A percentile compares a stretch with the other conserved stretches of the same genome.
phyloP scores from a whole-genome alignment of 2,888 invertebrate species.

The Stenodema calcarata region DNA sequence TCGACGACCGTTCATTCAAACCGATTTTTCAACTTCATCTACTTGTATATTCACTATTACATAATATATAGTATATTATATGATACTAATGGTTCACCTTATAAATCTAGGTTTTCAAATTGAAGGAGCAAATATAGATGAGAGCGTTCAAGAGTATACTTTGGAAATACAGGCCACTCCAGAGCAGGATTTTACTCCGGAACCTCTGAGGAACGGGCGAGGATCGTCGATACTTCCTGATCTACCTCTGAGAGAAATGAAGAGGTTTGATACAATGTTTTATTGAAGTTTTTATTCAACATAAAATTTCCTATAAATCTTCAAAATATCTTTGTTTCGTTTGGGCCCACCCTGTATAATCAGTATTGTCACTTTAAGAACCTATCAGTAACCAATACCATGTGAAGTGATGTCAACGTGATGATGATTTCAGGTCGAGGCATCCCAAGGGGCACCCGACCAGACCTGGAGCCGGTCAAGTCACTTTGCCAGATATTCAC shows the following conservation, averaged over 20 bases:
- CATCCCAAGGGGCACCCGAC: constrained; percentile 14
- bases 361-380: too few relatives aligned
- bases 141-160: constrained; percentile 57
- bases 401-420: too few relatives aligned
- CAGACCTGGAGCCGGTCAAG: constrained; percentile 1
- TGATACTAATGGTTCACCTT: neutral
- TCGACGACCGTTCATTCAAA: too few relatives aligned
- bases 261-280: neutral
- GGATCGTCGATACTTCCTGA: constrained; percentile 35
- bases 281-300: too few relatives aligned
- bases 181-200: constrained; percentile 40
- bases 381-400: too few relatives aligned
- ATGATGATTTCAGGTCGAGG: neutral
- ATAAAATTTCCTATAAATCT: too few relatives aligned
- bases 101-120: neutral
- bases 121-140: constrained; percentile 48
- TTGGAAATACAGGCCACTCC: constrained; percentile 57
- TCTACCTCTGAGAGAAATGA: constrained; percentile 5
- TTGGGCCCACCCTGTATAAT: too few relatives aligned
- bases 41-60: too few relatives aligned
- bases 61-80: too few relatives aligned
- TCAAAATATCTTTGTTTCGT: too few relatives aligned
- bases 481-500: constrained; percentile 50
- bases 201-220: neutral
- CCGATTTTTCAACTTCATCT: too few relatives aligned